Base-by-base conservation (phyloP, 2,113 vertebrate genomes). In the Delphinus delphis region DNA sequence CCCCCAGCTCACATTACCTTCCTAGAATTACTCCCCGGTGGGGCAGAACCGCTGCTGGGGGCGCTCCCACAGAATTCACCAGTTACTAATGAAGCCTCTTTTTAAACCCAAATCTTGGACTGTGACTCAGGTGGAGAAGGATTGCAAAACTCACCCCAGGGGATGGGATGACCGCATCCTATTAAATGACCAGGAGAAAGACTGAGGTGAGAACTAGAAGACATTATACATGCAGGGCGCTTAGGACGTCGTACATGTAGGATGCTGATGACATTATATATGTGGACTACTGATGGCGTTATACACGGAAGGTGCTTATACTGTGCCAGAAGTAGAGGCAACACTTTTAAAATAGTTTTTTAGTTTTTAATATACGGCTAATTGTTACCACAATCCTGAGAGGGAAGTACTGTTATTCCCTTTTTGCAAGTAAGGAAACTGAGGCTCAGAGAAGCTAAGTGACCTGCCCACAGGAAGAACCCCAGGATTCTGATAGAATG, bases 1-100 rank as follows among this genome's bases (percentile, higher is more conserved):
- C 98, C 98, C 97, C 97, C 98, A 97, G 98, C 98, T 99, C 99
- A 98, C 95, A 97, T 99, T 99, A 98, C 99, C 96, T 97, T 98
- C 97, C 98, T 98, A 97, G 97, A 98, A 98, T 98, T 98, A 98
- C 98, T 96, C 97, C 94, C 98, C n/a, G 92, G 98, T 94, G 96
- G 98, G 98, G 98, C 82, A 65, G 97, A 98, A 97, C 98, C 95
- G 50, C 97, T 98, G 98, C 98, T 98, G 98, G 98, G 97, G 98
- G 98, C 90, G 86, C 98, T 98, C 98, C 97, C 20, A 95, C 97
- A 97, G 98, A 98, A 98, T 98, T 97, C 98, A 98, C 98, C 95
- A 96, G 98, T 99, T 99, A 98, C 98, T 98, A 95, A 98, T 97
- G 98, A 98, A 98, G 94, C 77, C 92, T 84, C 55, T 97, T 91